Conservation (phyloP, 2,113 vertebrate genomes). For the Sapajus apella region DNA sequence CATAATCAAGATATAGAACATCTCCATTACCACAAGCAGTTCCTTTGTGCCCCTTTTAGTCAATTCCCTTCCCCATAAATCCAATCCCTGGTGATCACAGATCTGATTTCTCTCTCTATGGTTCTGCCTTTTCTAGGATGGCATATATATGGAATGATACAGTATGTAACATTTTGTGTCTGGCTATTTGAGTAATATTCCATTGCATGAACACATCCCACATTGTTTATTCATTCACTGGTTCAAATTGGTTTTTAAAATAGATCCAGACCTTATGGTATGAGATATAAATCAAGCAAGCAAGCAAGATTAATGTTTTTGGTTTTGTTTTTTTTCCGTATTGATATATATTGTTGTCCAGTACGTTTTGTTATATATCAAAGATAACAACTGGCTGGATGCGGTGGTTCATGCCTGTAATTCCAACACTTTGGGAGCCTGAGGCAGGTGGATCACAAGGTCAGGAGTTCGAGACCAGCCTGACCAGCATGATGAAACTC, state of each 20-base stretch:
- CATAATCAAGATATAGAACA: neutral
- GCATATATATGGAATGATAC: neutral
- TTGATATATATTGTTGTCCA: neutral
- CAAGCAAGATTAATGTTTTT: neutral
- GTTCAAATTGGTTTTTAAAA: neutral
- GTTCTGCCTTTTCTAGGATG: neutral
- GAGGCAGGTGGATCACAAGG: too few species aligned
- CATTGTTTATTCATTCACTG: neutral
- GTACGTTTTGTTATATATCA: neutral
- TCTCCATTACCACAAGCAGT: neutral
- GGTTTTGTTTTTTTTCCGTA: neutral
- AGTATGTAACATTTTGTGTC: neutral
- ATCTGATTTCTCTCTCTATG: neutral
- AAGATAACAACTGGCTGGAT: neutral
- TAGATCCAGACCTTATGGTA: neutral
- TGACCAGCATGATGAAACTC: too few species aligned
- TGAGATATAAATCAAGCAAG: neutral
- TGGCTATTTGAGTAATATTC: neutral
- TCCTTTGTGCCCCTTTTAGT: neutral
- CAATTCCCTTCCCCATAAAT: neutral
- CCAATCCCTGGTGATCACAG: neutral
- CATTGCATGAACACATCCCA: neutral
- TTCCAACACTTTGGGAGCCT: too few species aligned
- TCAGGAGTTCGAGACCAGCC: too few species aligned
- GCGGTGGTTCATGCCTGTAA: too few species aligned